Evolutionary conservation across 1,140 invertebrate species (phyloP), one percentile per base, ranked within the genome.

Genomic region (Macrostomum lignano): DNA sequence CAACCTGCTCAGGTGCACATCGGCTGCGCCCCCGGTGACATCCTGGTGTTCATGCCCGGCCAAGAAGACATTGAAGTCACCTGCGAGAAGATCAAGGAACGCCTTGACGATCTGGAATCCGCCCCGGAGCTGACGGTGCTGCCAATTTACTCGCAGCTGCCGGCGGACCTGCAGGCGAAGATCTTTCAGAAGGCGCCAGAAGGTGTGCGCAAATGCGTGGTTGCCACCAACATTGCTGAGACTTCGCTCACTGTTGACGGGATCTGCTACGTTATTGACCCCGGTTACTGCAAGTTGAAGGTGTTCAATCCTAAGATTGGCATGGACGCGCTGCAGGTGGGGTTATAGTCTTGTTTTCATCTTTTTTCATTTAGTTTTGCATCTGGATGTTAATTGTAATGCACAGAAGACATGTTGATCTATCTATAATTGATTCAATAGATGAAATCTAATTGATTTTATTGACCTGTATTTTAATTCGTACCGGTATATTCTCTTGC

Each of bases 41-140:
- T 98, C 42, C 57, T 98, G 1, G 74, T 98, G 11, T 98, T 98
- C 48, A 98, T 98, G 88, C 91, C 84, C 88, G 91, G 91, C 38
- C 91, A 98, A 58, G 91, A 98, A 55, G 88, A 98, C 47, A 96
- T 98, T 51, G 88, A 98, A 60, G 82, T 93, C 0, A 93, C 88
- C 3, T 96, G 88, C 58, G 84, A 94, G 55, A 68, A 88, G 3
- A 58, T 98, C 2, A 67, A 75, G 36, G 58, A 49, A 53, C 4
- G 17, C 9, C 36, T 36, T 6, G 29, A 21, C 10, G 24, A 17
- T 19, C 17, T 40, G 19, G 86, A 96, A 42, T 73, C 79, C 42
- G 81, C 91, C 0, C 86, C 86, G 0, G 69, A 73, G 19, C 58
- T 99, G 7, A 74, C 78, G 0, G 79, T 99, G 39, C 59, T 98